Conservation (phyloP, 2,888 invertebrate genomes). For the Microdon myrmicae region DNA sequence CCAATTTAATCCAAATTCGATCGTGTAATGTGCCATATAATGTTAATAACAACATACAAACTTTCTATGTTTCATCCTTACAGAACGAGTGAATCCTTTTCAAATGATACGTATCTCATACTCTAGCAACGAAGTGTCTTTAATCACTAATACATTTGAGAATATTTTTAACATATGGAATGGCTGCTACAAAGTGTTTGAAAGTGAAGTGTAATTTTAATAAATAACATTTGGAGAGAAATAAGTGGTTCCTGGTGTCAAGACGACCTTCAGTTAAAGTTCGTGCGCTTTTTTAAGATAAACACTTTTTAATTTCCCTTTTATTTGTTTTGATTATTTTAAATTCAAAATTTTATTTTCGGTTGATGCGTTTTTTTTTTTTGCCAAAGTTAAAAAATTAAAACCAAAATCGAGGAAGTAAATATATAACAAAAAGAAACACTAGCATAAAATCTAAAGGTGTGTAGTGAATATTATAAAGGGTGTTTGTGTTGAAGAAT, state of each 20-base stretch:
- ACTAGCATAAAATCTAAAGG: too few species aligned
- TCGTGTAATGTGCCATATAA: too few species aligned
- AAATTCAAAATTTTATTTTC: slow-evolving; percentile 26
- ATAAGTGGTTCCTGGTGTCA: slow-evolving; percentile 31
- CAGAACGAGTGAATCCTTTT: slow-evolving; percentile 37
- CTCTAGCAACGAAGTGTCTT: slow-evolving; percentile 26
- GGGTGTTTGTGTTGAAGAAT: too few species aligned
- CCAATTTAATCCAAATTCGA: too few species aligned
- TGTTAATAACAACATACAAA: background rate
- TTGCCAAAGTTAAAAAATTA: slow-evolving; percentile 18
- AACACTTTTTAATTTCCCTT: slow-evolving; percentile 11
- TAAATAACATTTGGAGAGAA: background rate
- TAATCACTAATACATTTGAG: background rate
- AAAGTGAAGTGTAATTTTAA: slow-evolving; percentile 27
- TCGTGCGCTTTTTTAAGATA: slow-evolving; percentile 31
- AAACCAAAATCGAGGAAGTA: slow-evolving; percentile 20
- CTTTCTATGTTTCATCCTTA: slow-evolving; percentile 10
- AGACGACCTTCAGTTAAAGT: slow-evolving; percentile 37
- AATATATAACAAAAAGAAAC: slow-evolving; percentile 12
- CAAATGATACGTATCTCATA: slow-evolving; percentile 27
- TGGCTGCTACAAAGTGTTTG: slow-evolving; percentile 31
- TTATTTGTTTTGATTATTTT: slow-evolving; percentile 5
- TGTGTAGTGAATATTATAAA: too few species aligned
- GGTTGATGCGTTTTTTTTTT: slow-evolving; percentile 37
- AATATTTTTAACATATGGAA: slow-evolving; percentile 19